These are phyloP conservation scores for Coenobita brevimanus DNA, from an alignment of 1,140 invertebrate genomes.

Conservation along the genomic window DNA sequence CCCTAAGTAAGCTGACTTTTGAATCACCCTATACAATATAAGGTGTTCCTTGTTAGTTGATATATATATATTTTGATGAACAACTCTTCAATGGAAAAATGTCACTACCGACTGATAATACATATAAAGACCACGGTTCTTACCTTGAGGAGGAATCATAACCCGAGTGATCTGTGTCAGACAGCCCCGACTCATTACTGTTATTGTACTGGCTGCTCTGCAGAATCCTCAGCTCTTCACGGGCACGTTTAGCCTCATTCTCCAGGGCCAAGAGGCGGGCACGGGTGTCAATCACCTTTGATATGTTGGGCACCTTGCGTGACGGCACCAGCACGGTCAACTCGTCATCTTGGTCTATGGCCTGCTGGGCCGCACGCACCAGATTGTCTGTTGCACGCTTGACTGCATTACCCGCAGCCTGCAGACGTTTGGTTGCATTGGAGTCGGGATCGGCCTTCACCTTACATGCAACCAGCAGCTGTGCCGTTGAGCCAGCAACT, in stretches of 20 bases:
- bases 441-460: constrained; percentile 97
- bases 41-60: no score
- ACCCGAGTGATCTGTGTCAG: constrained; percentile 70
- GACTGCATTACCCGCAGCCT: constrained; percentile 96
- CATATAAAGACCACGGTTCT: constrained; percentile 64
- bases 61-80: no score
- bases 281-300: constrained; percentile 92
- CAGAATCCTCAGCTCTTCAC: constrained; percentile 89
- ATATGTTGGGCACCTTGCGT: constrained; percentile 93
- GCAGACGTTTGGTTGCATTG: constrained; percentile 84
- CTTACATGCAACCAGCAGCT: constrained; percentile 97
- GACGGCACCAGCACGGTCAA: constrained; percentile 90
- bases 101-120: no score
- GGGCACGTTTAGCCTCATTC: constrained; percentile 92
- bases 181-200: constrained; percentile 66
- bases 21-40: no score
- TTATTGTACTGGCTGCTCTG: constrained; percentile 84
- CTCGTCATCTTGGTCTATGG: constrained; percentile 92
- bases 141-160: constrained; percentile 69
- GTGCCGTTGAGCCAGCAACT: constrained; percentile 97
- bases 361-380: constrained; percentile 94
- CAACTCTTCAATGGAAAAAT: no score
- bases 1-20: no score
- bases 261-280: constrained; percentile 93
- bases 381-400: constrained; percentile 98